Evolutionary conservation across 1,140 invertebrate species (phyloP), one percentile per base, ranked within the genome.

Genomic region (Micrasema minimum): DNA sequence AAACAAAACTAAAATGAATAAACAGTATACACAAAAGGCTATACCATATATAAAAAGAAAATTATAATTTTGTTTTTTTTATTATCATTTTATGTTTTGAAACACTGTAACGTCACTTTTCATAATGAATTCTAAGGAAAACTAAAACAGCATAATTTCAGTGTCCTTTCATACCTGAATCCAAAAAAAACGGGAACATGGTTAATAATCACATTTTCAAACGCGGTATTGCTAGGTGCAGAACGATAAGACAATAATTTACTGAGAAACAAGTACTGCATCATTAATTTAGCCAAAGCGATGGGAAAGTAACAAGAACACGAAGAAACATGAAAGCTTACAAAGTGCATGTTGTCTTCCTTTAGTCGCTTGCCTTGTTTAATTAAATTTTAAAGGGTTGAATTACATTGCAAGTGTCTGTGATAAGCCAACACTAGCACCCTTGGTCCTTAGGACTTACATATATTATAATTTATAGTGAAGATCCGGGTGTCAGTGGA

Each of bases 351-450:
- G 46, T 62, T 43, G 57, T 45, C 57, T 69, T 69, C 55, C 55
- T 61, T 61, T 45, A 41, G 31, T 31, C 35, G 41, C 53, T 51
- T n/a, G 66, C 53, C 67, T 69, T 69, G 67, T 69, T 69, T 61
- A 69, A 69, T 69, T 69, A 69, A 69, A 69, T 69, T 69, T 68
- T 69, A 69, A 69, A 69, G 67, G 67, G 67, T 69, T 69, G 67
- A 69, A 69, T 69, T 48, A 69, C 55, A 61, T 23, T 69, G 67
- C 67, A 69, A 69, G 67, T 69, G 67, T 68, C 45, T 18, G 53
- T 20, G 67, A 69, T 69, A 69, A 61, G 53, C 66, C 38, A 10
- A 43, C 16, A 48, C 43, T 65, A 9, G 48, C 35, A 26, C 12
- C 26, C 46, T 2, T 50, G 20, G 41, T 43, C 12, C 41, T 2